Conservation (phyloP, 2,888 invertebrate species). For the Acanthopleura granulata region DNA sequence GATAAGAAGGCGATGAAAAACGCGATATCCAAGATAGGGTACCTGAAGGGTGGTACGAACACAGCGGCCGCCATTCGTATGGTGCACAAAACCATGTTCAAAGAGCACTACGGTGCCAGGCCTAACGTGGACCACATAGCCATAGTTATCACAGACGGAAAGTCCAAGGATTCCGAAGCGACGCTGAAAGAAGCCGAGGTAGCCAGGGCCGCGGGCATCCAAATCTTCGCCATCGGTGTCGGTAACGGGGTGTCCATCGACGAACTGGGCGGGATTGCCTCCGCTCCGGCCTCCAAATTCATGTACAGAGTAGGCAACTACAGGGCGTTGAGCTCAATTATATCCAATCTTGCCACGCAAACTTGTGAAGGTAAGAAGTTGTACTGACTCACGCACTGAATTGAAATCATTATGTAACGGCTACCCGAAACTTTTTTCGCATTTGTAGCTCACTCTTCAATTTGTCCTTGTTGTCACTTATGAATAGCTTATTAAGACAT, state of each 20-base stretch:
- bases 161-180: constrained; percentile 30
- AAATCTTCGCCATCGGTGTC: constrained; percentile 38
- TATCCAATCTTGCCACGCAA: constrained; percentile 2
- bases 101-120: constrained; percentile 24
- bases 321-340: background rate
- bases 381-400: too few relatives aligned
- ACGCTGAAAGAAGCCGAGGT: constrained; percentile 28
- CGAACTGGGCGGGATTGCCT: constrained; percentile 35
- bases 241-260: constrained; percentile 28
- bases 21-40: constrained; percentile 20
- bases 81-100: constrained; percentile 27
- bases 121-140: constrained; percentile 31
- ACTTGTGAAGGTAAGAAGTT: constrained; percentile 8
- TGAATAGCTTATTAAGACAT: too few relatives aligned
- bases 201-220: constrained; percentile 27
- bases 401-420: background rate
- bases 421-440: too few relatives aligned
- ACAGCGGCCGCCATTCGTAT: constrained; percentile 35
- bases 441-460: too few relatives aligned
- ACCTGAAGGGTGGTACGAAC: constrained; percentile 35
- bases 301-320: constrained; percentile 2
- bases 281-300: constrained; percentile 17
- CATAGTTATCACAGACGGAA: constrained; percentile 39
- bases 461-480: too few relatives aligned
- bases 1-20: constrained; percentile 6